Conservation (phyloP, 2,797 vertebrate species). For the Selene dorsalis region DNA sequence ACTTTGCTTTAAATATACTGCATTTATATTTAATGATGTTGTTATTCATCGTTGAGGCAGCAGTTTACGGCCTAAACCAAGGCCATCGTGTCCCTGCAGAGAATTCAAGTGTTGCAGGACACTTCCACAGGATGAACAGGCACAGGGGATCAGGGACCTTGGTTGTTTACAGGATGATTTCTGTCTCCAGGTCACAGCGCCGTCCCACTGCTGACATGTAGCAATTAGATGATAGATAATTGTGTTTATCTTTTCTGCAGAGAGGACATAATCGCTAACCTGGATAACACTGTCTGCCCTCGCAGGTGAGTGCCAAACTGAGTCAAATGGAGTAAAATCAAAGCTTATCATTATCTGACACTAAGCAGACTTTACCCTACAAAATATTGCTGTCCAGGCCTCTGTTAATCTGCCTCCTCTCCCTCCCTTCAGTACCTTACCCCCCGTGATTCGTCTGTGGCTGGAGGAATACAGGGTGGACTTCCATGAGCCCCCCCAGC, state of each 20-base stretch:
- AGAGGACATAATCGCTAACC: slow-evolving; percentile 67
- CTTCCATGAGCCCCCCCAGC: slow-evolving; percentile 85
- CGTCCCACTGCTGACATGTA: slow-evolving; percentile 1
- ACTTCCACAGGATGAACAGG: slow-evolving; percentile 57
- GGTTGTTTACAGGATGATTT: slow-evolving; percentile 37
- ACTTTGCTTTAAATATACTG: slow-evolving; percentile 3
- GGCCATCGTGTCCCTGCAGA: slow-evolving; percentile 36
- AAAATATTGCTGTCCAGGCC: neutral
- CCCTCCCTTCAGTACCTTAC: slow-evolving; percentile 68
- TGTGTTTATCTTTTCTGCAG: slow-evolving; percentile 67
- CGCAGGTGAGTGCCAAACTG: slow-evolving; percentile 82
- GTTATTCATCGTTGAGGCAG: neutral
- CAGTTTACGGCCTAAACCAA: slow-evolving; percentile 18
- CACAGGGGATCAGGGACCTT: neutral
- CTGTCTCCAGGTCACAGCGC: neutral
- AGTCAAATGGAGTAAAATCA: neutral
- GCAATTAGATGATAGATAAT: slow-evolving; percentile 1
- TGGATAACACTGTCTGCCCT: slow-evolving; percentile 67
- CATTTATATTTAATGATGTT: neutral
- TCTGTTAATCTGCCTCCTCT: neutral
- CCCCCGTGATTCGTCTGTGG: slow-evolving; percentile 82
- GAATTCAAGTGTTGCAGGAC: slow-evolving; percentile 49
- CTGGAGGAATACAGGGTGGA: slow-evolving; percentile 86
- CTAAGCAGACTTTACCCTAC: neutral
- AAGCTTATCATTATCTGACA: neutral